Base-by-base conservation (phyloP, 2,797 vertebrate species). In the Karalla daura region DNA sequence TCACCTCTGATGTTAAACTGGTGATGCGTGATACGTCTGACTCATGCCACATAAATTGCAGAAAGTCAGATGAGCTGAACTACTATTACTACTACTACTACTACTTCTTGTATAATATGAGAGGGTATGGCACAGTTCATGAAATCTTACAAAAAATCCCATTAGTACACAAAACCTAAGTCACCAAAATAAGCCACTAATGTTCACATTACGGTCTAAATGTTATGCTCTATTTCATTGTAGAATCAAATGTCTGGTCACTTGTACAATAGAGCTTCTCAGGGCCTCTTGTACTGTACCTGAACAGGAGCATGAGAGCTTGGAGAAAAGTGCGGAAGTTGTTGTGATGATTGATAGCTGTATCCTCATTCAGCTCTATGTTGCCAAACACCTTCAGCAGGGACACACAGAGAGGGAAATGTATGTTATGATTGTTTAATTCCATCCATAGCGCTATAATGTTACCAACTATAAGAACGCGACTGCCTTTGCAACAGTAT, bases 301-400 rank as follows among this genome's bases (percentile, higher is more conserved):
- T 97, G 91, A 99, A 99, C 2, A 99, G 89, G 39, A 99, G 92
- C 96, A 99, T 98, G 77, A 99, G 86, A 12, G 98, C 98, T 73
- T 98, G 97, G 5, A 98, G 89, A 71, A 99, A 99, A 0, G 97
- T 99, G 4, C 95, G 94, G 81, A 99, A 99, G 85, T 99, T 99
- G 80, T 99, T 99, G 92, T 99, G 97, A 13, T 95, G 92, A 52
- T 95, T 98, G 78, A 99, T 98, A 52, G 94, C 94, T 5, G 93
- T 95, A 17, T 98, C 96, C 2, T 98, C 96, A 0, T 96, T 94
- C 32, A 98, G 85, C 0, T 94, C 95, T 23, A 99, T 98, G 85
- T 99, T 99, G 20, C 98, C 98, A 84, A 99, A 99, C 2, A 98
- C 97, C 98, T 99, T 84, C 10, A 74, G 49, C 21, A 70, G 33